These are phyloP conservation scores for Leucophenga maculata DNA, from an alignment of 2,888 invertebrate species.

Conservation along the genomic window DNA sequence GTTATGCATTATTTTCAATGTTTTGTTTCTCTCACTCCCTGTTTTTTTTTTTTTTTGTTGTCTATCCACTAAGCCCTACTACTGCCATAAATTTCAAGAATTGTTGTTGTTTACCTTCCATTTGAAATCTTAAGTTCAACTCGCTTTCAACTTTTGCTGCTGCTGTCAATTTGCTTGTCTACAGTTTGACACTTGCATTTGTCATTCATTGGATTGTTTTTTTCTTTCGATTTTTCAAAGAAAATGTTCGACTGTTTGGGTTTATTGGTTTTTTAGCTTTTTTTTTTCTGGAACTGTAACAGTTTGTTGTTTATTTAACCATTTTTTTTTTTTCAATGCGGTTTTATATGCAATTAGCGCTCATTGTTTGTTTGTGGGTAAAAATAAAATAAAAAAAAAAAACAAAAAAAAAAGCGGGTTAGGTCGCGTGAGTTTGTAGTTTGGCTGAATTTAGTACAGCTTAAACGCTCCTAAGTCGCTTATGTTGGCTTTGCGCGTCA, in stretches of 20 bases:
- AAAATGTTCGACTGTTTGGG: slow-evolving; percentile 42
- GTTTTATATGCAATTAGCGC: slow-evolving; percentile 59
- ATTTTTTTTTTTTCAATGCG: slow-evolving; percentile 18
- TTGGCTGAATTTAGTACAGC: background rate
- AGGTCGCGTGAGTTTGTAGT: background rate
- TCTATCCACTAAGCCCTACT: background rate
- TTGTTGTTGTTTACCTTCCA: background rate
- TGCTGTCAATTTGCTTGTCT: slow-evolving; percentile 23
- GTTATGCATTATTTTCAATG: slow-evolving; percentile 8
- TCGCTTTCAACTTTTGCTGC: background rate
- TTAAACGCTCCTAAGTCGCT: background rate
- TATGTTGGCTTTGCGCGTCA: background rate
- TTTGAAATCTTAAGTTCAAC: background rate
- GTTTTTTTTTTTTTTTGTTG: background rate
- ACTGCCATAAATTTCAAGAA: slow-evolving; percentile 15
- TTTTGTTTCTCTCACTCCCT: no score
- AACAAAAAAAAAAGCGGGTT: background rate
- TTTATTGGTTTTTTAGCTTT: slow-evolving; percentile 43
- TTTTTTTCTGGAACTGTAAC: slow-evolving; percentile 39
- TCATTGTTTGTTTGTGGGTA: slow-evolving; percentile 48
- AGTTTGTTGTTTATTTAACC: slow-evolving; percentile 31
- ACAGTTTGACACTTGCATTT: slow-evolving; percentile 58
- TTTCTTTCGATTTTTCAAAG: slow-evolving; percentile 35
- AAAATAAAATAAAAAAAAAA: background rate
- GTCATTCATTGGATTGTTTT: slow-evolving; percentile 54